Base-by-base conservation (phyloP, 2,797 vertebrate genomes). In the Lerista edwardsae region DNA sequence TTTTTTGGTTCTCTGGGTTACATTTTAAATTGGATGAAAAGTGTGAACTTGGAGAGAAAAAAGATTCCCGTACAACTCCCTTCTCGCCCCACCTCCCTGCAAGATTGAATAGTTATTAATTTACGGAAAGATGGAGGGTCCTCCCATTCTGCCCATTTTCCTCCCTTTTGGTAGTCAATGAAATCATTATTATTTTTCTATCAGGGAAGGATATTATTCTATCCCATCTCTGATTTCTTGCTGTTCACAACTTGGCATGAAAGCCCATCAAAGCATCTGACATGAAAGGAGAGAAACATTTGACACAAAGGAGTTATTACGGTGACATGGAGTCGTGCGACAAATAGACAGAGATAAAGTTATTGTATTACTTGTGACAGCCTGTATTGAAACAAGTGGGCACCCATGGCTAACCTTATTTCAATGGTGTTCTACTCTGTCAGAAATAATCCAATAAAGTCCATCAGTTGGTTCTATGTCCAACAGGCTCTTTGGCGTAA, bases 1-100 rank as follows among this genome's bases (percentile, higher is more conserved):
- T 90, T 92, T 84, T 83, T 25, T 92, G 65, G 57, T 91, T 85
- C 44, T 91, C 47, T 83, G 68, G 68, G 69, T 91, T 93, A 80
- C 31, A 84, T 92, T 90, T 88, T 29, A 84, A 91, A 88, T 87
- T 62, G 84, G 88, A 93, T 88, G 39, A 78, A 85, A 94, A 84
- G 85, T 83, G n/a, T 76, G 10, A 29, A 81, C 73, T 90, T 88
- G 23, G 86, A 82, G 36, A 82, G 39, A 87, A 57, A 79, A n/a
- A 89, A 81, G 21, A 74, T 29, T 47, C 51, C 29, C 76, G 57
- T 75, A 25, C 90, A 91, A 31, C 8, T 82, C 59, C 41, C 44
- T 88, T 87, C 80, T 62, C 68, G 86, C 61, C 76, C 17, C 39
- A 9, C 39, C 47, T 15, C 21, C 55, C 23, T 25, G 1, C 23